Evolutionary conservation across 2,888 invertebrate genomes (phyloP).

Genomic region (Drosophila acutilabella): DNA sequence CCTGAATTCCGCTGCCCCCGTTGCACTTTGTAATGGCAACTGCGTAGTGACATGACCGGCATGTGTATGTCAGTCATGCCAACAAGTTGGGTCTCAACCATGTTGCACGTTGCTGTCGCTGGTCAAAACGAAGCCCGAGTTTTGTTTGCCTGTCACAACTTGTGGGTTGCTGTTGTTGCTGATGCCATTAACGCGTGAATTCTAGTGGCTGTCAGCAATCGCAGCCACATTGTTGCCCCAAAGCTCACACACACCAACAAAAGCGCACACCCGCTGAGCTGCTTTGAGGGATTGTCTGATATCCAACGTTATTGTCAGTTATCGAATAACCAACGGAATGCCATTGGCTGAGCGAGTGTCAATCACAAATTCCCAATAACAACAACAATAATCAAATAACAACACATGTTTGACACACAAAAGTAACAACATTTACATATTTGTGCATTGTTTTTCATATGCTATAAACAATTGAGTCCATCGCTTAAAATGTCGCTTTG

Average conservation of each 20-base stretch:
- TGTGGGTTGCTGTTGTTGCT: slow-evolving; percentile 36
- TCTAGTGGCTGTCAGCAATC: slow-evolving; percentile 55
- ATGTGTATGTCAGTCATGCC: slow-evolving; percentile 57
- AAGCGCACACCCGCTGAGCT: background rate
- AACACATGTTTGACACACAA: slow-evolving; percentile 25
- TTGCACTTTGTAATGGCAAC: slow-evolving; percentile 62
- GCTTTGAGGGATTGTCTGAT: slow-evolving; percentile 22
- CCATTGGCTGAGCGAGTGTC: slow-evolving; percentile 44
- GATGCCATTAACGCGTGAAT: slow-evolving; percentile 61
- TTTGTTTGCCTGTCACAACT: slow-evolving; percentile 70
- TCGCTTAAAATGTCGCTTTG: background rate
- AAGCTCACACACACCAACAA: slow-evolving; percentile 1
- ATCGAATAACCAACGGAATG: slow-evolving; percentile 43
- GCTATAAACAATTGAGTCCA: background rate
- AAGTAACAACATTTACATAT: slow-evolving; percentile 40
- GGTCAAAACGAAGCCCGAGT: slow-evolving; percentile 45
- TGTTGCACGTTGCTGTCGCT: slow-evolving; percentile 36
- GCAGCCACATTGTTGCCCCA: slow-evolving; percentile 53
- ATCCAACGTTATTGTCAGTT: slow-evolving; percentile 43
- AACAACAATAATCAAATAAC: slow-evolving; percentile 8
- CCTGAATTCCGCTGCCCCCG: slow-evolving; percentile 10
- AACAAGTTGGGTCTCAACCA: slow-evolving; percentile 49
- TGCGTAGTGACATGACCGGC: slow-evolving; percentile 56
- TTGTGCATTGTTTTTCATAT: slow-evolving; percentile 8
- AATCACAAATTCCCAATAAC: slow-evolving; percentile 36